Percentiles rank a stretch among this genome's conserved stretches.
Conservation (phyloP, 2,888 invertebrate genomes). For the Mythimna lalbum region DNA sequence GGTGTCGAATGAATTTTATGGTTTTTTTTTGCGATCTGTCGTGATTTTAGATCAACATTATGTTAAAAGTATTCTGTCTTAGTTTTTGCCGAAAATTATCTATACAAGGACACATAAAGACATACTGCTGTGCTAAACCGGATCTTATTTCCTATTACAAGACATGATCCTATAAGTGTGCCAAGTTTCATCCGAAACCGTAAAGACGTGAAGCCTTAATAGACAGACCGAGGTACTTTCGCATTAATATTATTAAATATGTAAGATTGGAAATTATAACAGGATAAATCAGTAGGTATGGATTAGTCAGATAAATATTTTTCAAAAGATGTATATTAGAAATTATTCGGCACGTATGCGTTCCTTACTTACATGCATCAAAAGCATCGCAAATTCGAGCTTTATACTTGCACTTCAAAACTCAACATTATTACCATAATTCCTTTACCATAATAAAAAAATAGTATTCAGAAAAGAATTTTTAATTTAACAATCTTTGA, state of each 20-base stretch:
- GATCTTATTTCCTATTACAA: too few species aligned
- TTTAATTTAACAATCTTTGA: constrained; percentile 81
- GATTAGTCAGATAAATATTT: too few species aligned
- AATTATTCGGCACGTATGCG: background rate
- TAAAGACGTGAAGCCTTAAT: too few species aligned
- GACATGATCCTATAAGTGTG: too few species aligned
- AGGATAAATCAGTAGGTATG: too few species aligned
- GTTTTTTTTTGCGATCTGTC: background rate
- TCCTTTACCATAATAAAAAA: constrained; percentile 48
- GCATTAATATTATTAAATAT: too few species aligned
- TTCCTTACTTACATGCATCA: background rate
- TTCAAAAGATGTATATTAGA: background rate
- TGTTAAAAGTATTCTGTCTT: background rate
- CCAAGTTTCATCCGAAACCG: too few species aligned
- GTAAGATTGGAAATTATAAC: too few species aligned
- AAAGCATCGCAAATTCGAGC: background rate
- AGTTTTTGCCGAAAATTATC: too few species aligned
- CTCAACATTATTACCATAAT: constrained; percentile 38
- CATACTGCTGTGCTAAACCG: too few species aligned
- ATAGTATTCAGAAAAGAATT: constrained; percentile 75
- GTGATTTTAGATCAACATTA: background rate
- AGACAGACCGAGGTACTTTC: too few species aligned
- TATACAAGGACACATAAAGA: too few species aligned
- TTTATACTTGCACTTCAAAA: constrained; percentile 5
- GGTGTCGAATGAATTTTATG: background rate